Percentiles rank a stretch among this genome's conserved stretches.
These are phyloP conservation scores for Chiloscyllium plagiosum DNA, from an alignment of 2,113 vertebrate genomes.

Conservation along the genomic window DNA sequence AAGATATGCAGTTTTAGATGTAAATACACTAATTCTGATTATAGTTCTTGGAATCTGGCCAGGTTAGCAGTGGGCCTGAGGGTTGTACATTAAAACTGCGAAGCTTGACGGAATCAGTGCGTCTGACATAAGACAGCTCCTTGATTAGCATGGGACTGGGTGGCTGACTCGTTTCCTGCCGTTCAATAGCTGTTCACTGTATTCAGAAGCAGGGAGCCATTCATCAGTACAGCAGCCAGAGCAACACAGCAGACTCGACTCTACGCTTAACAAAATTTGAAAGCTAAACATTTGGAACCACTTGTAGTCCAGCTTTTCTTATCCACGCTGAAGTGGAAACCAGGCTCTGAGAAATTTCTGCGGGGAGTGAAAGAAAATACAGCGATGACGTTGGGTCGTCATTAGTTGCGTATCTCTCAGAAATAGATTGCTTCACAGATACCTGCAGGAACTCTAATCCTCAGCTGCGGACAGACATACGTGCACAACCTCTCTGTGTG, in stretches of 20 bases:
- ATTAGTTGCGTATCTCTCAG: slow-evolving; percentile 36
- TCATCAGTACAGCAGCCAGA: slow-evolving; percentile 38
- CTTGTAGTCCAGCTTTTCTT: slow-evolving; percentile 41
- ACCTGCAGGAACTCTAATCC: slow-evolving; percentile 10
- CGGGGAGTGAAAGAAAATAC: slow-evolving; percentile 33
- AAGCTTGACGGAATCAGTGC: slow-evolving; percentile 44
- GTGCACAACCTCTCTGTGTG: slow-evolving; percentile 52
- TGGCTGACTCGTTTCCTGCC: slow-evolving; percentile 48
- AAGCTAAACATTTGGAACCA: slow-evolving; percentile 39
- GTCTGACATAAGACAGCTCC: slow-evolving; percentile 43
- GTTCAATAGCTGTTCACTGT: slow-evolving; percentile 41
- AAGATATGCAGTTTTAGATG: slow-evolving; percentile 44
- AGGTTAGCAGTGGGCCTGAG: slow-evolving; percentile 41
- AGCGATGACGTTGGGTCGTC: slow-evolving; percentile 23
- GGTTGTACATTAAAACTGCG: slow-evolving; percentile 46
- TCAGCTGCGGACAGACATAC: slow-evolving; percentile 49
- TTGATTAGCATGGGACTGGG: slow-evolving; percentile 48
- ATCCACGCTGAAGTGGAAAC: slow-evolving; percentile 39
- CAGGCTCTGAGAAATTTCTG: slow-evolving; percentile 5
- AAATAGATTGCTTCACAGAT: slow-evolving; percentile 38
- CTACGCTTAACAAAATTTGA: slow-evolving; percentile 39
- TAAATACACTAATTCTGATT: slow-evolving; percentile 44
- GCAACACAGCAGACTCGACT: slow-evolving; percentile 39
- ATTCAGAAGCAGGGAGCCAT: slow-evolving; percentile 41
- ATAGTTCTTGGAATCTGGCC: slow-evolving; percentile 43